Conservation (phyloP, 2,797 vertebrate genomes). For the Dallia pectoralis region DNA sequence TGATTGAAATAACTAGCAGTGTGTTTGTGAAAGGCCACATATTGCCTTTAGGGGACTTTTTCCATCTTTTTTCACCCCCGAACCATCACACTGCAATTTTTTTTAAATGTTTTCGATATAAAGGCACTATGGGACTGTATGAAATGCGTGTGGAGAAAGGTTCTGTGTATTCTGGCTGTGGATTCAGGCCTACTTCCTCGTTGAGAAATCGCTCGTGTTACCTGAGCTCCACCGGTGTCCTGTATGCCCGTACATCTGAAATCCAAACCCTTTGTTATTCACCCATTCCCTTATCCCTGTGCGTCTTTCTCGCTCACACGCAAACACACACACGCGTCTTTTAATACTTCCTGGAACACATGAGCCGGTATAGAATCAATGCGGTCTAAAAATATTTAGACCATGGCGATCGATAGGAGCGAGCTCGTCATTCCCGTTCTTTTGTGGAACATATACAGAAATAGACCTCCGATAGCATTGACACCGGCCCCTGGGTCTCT, state of each 20-base stretch:
- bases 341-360: conserved; percentile 76
- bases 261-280: conserved; percentile 24
- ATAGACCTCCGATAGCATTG: conserved; percentile 72
- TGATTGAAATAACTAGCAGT: background rate
- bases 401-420: conserved; percentile 68
- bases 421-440: conserved; percentile 64
- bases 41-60: conserved; percentile 15
- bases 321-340: conserved; percentile 49
- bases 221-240: conserved; percentile 10
- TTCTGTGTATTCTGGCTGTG: background rate
- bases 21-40: conserved; percentile 5
- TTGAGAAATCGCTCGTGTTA: conserved; percentile 14
- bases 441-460: conserved; percentile 67
- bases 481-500: conserved; percentile 55
- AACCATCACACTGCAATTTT: background rate
- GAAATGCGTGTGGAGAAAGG: background rate
- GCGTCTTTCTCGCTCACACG: conserved; percentile 16
- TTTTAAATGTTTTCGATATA: background rate
- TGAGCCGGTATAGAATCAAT: conserved; percentile 70
- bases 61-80: background rate
- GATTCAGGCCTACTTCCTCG: background rate
- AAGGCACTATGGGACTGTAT: background rate
- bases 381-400: conserved; percentile 79
- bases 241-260: conserved; percentile 19
- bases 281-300: background rate